Percentiles rank a stretch among this genome's conserved stretches.
These are phyloP conservation scores for Spisula solida DNA, from an alignment of 2,888 invertebrate species.

Conservation along the genomic window DNA sequence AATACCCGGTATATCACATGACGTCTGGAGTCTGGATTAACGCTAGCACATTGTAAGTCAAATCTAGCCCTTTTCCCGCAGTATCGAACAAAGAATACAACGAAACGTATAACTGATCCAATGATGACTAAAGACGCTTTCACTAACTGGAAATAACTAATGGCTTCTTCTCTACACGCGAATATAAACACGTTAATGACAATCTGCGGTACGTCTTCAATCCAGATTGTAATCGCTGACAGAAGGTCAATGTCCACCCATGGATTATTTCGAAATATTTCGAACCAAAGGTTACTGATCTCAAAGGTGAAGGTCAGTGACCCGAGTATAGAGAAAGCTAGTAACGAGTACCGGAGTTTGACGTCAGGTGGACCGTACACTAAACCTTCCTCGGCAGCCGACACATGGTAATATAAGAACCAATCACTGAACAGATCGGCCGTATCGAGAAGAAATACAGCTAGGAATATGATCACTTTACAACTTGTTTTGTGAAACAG, in stretches of 20 bases:
- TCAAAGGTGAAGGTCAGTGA: conserved; percentile 75
- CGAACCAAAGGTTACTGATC: conserved; percentile 70
- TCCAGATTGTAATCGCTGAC: conserved; percentile 75
- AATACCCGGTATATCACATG: conserved; percentile 77
- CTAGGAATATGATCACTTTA: conserved; percentile 72
- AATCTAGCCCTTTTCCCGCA: conserved; percentile 71
- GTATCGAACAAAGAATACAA: conserved; percentile 74
- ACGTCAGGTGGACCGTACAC: conserved; percentile 77
- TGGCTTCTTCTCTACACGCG: conserved; percentile 77
- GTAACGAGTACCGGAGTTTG: conserved; percentile 58
- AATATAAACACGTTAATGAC: conserved; percentile 77
- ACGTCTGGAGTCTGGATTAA: conserved; percentile 63
- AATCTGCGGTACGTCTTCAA: conserved; percentile 78
- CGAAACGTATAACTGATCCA: conserved; percentile 75
- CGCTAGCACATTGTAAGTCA: conserved; percentile 67
- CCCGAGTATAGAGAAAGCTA: conserved; percentile 76
- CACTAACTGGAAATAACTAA: conserved; percentile 78
- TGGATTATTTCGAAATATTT: conserved; percentile 70
- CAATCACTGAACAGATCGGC: conserved; percentile 78
- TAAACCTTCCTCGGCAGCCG: conserved; percentile 71
- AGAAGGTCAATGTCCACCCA: conserved; percentile 74
- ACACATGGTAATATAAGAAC: conserved; percentile 74
- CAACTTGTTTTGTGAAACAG: conserved; percentile 68
- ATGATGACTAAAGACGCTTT: conserved; percentile 78
- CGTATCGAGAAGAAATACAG: conserved; percentile 73